Evolutionary conservation across 2,113 vertebrate genomes (phyloP), one percentile per base, ranked within the genome.

Genomic region (Lota lota): DNA sequence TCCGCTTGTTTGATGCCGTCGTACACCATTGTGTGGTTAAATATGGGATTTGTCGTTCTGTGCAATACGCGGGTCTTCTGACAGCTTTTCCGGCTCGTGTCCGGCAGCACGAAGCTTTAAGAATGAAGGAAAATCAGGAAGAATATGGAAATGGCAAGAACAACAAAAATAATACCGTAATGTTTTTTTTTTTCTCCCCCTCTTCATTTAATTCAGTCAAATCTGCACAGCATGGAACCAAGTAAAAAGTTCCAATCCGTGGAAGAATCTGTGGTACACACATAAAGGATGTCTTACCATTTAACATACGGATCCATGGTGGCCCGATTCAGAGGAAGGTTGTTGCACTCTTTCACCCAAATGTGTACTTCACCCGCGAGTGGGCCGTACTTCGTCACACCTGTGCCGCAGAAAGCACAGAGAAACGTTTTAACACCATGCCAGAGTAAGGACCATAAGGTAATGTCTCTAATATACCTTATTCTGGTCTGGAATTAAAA

Each of bases 11-110:
- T 91, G 85, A 99, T 98, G 61, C 97, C 97, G 14, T 99, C 96
- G 0, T 98, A 99, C 61, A 99, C 96, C 96, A 99, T 98, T 0
- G 96, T 99, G 84, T 99, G 97, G 86, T 99, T 99, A 81, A 99
- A 99, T 14, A 92, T 63, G 0, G 97, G 97, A 58, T 93, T 92
- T 22, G 75, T 72, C 0, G 94, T 96, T 79, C 94, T 95, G 62
- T 92, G 87, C 65, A 99, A 83, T 0, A 94, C 92, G 28, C 96
- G 94, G 0, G 97, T 99, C 86, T 97, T 98, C 88, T 99, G 97
- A 0, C 95, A 93, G 72, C 97, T 96, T 88, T 97, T 99, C 70
- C 93, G 94, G 82, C 96, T 99, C 0, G 94, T 98, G 68, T 99
- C 97, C 57, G 97, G 97, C 70, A 99, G 94, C 74, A 99, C 79